Base-by-base conservation (phyloP, 2,113 vertebrate species). In the Osmerus mordax region DNA sequence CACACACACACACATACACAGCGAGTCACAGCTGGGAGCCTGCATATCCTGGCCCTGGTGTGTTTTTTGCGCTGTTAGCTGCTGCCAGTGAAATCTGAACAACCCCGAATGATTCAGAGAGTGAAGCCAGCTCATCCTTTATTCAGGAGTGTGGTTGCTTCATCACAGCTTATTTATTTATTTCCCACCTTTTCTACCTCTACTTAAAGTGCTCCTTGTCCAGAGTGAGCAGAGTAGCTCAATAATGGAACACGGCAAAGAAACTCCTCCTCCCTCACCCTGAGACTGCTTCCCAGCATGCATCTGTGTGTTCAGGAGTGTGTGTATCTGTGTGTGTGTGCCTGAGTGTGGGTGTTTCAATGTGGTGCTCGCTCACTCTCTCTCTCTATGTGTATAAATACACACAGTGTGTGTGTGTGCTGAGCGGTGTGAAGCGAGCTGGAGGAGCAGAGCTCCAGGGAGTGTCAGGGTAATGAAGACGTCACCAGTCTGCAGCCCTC, bases 71-170 rank as follows among this genome's bases (percentile, higher is more conserved):
- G 53, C 62, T 64, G 72, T 67, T 79, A 64, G 41, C 67, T 52
- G 67, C 67, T 79, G 72, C 64, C 71, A 70, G 25, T n/a, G 54
- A 71, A 71, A 28, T 36, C 36, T 12, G 28, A 68, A 25, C 47
- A 14, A 62, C 25, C 23, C 74, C 13, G 55, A 56, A 71, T 62
- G 67, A 53, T 72, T 75, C 70, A 75, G 67, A 59, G 63, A 69
- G 60, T 67, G 69, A 73, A 19, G 29, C n/a, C 58, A 61, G 66
- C 58, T 77, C 70, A 73, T 80, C 5, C 70, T 77, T 80, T 80
- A 80, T 80, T 76, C 62, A 76, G 55, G 36, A 62, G 55, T 15
- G 62, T 19, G 53, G 47, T 72, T 77, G 51, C 70, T 67, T 60
- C 62, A 53, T 54, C 60, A n/a, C 23, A 7, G n/a, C 36, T 69